Conservation (phyloP, 2,113 vertebrate genomes). For the Peromyscus californicus region DNA sequence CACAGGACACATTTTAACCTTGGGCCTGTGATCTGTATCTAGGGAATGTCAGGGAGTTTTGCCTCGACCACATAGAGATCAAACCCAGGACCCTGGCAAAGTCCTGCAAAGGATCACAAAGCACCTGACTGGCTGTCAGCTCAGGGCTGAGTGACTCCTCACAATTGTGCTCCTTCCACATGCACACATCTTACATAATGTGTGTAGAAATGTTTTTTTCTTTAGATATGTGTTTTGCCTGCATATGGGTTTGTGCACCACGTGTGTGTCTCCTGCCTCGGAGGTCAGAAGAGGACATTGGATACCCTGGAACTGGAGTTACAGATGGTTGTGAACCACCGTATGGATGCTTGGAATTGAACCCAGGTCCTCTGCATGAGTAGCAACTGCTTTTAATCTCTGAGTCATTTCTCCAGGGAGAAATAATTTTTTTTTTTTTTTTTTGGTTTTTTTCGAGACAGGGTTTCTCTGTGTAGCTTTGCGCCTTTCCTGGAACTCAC, state of each 20-base stretch:
- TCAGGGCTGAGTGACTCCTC: background rate
- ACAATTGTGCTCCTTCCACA: background rate
- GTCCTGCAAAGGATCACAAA: background rate
- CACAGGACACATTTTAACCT: background rate
- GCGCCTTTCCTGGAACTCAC: no score
- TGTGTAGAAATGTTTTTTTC: background rate
- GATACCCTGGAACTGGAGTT: no score
- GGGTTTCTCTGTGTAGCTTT: no score
- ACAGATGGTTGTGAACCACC: background rate
- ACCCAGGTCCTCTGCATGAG: background rate
- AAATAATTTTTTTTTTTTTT: background rate
- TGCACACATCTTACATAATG: background rate
- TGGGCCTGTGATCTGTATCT: background rate
- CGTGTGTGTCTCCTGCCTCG: background rate
- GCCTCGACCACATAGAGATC: background rate
- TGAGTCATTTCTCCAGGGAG: background rate
- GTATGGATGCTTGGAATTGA: background rate
- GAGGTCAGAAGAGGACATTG: background rate
- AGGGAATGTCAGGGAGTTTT: background rate
- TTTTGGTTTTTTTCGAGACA: no score
- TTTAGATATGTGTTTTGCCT: background rate
- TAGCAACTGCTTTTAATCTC: background rate
- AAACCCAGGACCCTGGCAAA: background rate
- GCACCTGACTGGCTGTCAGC: background rate
- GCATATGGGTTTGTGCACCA: background rate